Evolutionary conservation across 1,140 invertebrate genomes (phyloP), one percentile per base, ranked within the genome.

Genomic region (Drosophila hydei): DNA sequence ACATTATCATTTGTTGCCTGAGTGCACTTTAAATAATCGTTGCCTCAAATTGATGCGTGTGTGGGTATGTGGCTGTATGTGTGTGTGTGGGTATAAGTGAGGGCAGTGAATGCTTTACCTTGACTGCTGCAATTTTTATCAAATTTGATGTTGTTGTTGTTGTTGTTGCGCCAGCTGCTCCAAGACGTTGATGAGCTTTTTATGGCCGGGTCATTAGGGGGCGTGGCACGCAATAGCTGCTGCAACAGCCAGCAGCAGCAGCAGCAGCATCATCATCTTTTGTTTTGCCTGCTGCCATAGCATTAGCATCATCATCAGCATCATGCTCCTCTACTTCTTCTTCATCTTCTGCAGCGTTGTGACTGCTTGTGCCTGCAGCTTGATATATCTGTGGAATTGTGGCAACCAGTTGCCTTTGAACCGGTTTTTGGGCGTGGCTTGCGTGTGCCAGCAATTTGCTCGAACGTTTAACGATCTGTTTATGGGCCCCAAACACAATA

Each of bases 1-100:
- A 50, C 74, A 87, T 88, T 87, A 78, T 81, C 83, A 88, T 87
- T 87, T 81, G 81, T 81, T 87, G 81, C 62, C 78, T 81, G 83
- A 70, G 74, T 87, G 83, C 81, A 75, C 72, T 81, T 87, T 88
- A 87, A 87, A 87, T 87, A 87, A 87, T 87, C 83, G 83, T 88
- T 88, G 81, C 40, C 80, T 85, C 73, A 79, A 83, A 83, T 84
- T 79, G 80, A 85, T 85, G 83, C 75, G 79, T 75, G 65, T 73
- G 16, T 40, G 38, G 18, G 52, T 54, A 52, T 71, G 58, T 45
- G 60, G 55, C 12, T 47, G 45, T 18, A 16, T 50, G 3, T 9
- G 27, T 8, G 12, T 50, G 42, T 19, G 40, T 25, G 38, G 12
- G 33, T 19, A 14, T 42, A 3, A n/a, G 33, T 30, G 14, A 33